Conservation (phyloP, 2,888 invertebrate species). For the Parochlus steinenii region DNA sequence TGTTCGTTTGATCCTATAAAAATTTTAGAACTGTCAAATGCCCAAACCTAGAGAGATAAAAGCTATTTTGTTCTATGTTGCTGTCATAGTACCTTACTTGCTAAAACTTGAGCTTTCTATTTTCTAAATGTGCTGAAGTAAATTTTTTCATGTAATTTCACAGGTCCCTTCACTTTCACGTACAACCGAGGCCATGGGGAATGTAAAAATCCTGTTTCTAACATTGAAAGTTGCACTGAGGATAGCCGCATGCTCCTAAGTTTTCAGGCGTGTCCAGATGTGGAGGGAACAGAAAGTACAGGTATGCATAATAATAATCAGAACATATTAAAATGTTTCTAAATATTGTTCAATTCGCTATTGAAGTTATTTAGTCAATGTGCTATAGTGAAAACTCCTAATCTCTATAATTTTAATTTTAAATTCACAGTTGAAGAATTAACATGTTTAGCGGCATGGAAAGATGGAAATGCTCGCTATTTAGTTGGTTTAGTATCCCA, state of each 20-base stretch:
- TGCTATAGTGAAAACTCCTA: no score
- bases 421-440: slow-evolving; percentile 71
- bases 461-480: slow-evolving; percentile 82
- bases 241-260: slow-evolving; percentile 76
- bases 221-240: slow-evolving; percentile 87
- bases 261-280: slow-evolving; percentile 88
- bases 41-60: no score
- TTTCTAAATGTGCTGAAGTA: no score
- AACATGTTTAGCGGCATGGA: slow-evolving; percentile 84
- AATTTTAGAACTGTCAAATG: no score
- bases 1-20: no score
- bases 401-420: slow-evolving; percentile 14
- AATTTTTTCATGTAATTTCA: slow-evolving; percentile 34
- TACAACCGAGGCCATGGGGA: slow-evolving; percentile 85
- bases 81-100: no score
- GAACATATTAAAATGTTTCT: no score
- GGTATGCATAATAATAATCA: slow-evolving; percentile 36
- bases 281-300: slow-evolving; percentile 77
- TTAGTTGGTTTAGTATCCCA: slow-evolving; percentile 80
- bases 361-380: no score
- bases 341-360: no score
- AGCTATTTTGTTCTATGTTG: no score
- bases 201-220: slow-evolving; percentile 76
- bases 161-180: slow-evolving; percentile 79
- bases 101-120: no score